Evolutionary conservation across 2,113 vertebrate species (phyloP).

Genomic region (Corydoras sp.): DNA sequence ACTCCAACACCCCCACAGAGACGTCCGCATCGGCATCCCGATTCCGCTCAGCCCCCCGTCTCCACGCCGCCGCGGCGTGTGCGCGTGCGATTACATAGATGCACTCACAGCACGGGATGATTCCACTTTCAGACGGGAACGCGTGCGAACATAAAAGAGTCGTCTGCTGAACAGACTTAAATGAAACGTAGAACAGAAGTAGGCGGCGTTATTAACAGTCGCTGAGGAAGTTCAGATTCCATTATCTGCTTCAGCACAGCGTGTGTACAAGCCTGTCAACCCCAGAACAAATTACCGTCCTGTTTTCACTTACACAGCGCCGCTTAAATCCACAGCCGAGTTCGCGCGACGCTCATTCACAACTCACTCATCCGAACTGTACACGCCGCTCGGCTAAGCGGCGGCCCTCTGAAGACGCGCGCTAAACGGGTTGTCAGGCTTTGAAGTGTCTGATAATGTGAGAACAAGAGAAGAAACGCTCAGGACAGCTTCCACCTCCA

Average conservation of each 20-base stretch:
- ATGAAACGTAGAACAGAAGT: conserved; percentile 19
- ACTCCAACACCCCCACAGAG: conserved; percentile 27
- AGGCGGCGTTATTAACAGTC: conserved; percentile 12
- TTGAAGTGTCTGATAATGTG: neutral
- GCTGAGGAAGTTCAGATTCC: conserved; percentile 4
- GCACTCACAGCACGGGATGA: neutral
- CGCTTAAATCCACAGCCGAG: conserved; percentile 1
- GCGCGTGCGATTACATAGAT: neutral
- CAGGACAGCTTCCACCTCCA: too few relatives aligned
- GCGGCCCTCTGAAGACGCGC: too few relatives aligned
- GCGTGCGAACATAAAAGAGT: neutral
- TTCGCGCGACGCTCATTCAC: neutral
- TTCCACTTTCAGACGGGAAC: neutral
- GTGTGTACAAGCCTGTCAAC: conserved; percentile 17
- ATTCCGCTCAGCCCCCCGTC: conserved; percentile 3
- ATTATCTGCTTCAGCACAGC: conserved; percentile 20
- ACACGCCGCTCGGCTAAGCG: neutral
- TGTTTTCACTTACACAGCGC: neutral
- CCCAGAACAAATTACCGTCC: neutral
- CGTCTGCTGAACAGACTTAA: conserved; percentile 1
- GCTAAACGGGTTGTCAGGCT: neutral
- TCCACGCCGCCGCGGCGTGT: conserved; percentile 9
- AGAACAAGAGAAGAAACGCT: neutral
- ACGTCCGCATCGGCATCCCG: neutral
- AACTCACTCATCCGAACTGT: neutral